Base-by-base conservation (phyloP, 2,888 invertebrate genomes). In the Aphodius sticticus region DNA sequence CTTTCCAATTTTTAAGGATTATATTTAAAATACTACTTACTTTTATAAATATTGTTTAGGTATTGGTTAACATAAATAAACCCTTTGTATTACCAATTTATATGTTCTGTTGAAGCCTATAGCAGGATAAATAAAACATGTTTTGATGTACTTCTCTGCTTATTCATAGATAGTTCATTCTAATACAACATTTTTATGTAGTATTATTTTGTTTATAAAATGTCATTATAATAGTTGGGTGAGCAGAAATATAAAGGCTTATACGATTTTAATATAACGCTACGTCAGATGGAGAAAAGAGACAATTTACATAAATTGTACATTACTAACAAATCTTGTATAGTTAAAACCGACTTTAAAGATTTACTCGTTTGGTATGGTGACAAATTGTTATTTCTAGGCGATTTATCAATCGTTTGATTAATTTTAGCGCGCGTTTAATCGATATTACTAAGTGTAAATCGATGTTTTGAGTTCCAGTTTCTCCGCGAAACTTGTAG, bases 401-500 rank as follows among this genome's bases (percentile, higher is more conserved):
- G 7, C 53, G 53, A 53, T 53, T 53, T 9, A 53, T 53, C 53
- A 53, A 53, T 53, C 53, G 53, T 7, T 53, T 53, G 53, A 53
- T 53, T 53, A 53, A 53, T 53, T 53, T 12, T 53, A 70, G 26
- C 70, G 16, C 7, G 7, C 70, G 26, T 70, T 70, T 70, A 37
- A 36, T 74, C 35, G 36, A 74, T 74, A 74, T 35, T 26, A 74
- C 74, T 74, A 74, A 74, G 35, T 74, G 74, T 74, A 74, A 74
- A 36, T 35, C 74, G 14, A n/a, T 9, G 36, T 74, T 74, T 74
- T 74, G 37, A 53, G 37, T 74, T 74, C 74, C 74, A 74, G 74
- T 74, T 74, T 74, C 74, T 36, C 35, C n/a, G 74, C 74, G 37
- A 74, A 74, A 74, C 36, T 26, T 35, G 35, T 74, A 35, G 74